Evolutionary conservation across 2,797 vertebrate species (phyloP).

Genomic region (Urophycis tenuis): DNA sequence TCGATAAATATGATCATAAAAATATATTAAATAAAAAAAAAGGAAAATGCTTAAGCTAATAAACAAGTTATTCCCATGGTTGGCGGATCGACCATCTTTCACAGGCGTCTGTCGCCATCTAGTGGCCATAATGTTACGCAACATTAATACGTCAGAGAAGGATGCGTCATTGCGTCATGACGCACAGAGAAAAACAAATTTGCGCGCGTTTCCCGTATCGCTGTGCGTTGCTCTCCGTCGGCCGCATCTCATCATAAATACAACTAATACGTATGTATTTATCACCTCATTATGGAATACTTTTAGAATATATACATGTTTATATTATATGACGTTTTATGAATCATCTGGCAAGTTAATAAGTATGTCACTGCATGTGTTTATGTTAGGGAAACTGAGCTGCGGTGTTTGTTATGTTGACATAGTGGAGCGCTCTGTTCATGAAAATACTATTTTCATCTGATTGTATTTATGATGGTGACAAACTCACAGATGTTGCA

Average conservation of each 20-base stretch:
- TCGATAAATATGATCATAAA: not conserved
- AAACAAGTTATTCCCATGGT: not conserved
- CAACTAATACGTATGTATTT: not conserved
- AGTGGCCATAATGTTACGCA: not conserved
- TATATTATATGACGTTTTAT: too few relatives aligned
- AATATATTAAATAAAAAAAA: not conserved
- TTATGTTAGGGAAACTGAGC: too few relatives aligned
- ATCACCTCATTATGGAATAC: not conserved
- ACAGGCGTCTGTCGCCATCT: slow-evolving; percentile 43
- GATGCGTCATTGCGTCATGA: slow-evolving; percentile 34
- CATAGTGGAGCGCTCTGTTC: too few relatives aligned
- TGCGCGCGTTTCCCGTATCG: slow-evolving; percentile 52
- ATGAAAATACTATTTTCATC: too few relatives aligned
- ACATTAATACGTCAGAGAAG: not conserved
- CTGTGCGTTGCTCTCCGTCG: not conserved
- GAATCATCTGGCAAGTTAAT: too few relatives aligned
- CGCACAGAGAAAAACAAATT: slow-evolving; percentile 39
- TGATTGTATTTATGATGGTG: too few relatives aligned
- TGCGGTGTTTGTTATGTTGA: too few relatives aligned
- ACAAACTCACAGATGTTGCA: too few relatives aligned
- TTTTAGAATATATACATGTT: not conserved
- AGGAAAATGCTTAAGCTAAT: not conserved
- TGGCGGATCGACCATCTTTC: not conserved
- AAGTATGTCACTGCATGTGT: too few relatives aligned
- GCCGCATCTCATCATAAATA: not conserved